phyloP scores from a whole-genome alignment of 2,113 vertebrate species.

The Neolamprologus toae region DNA sequence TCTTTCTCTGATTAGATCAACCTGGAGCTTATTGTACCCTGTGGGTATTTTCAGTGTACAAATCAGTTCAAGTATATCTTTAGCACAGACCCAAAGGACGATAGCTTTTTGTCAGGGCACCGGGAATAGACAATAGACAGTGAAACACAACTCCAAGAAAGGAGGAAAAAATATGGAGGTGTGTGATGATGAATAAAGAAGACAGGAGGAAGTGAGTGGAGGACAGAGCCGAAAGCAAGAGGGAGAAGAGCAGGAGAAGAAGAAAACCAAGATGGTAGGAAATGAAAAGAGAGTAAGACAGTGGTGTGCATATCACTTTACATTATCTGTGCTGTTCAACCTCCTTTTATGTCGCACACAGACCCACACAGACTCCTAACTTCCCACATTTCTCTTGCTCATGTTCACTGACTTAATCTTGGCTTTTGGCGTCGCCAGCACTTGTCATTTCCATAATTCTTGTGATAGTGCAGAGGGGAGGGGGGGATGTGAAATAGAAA shows the following conservation, averaged over 20 bases:
- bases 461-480: background rate
- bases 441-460: conserved; percentile 29
- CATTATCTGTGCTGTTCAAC: background rate
- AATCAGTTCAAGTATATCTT: background rate
- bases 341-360: background rate
- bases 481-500: background rate
- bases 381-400: background rate
- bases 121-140: background rate
- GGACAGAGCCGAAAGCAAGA: background rate
- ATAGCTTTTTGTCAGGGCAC: background rate
- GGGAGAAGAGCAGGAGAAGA: background rate
- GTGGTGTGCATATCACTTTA: background rate
- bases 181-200: background rate
- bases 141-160: background rate
- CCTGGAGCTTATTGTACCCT: background rate
- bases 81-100: background rate
- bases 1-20: background rate
- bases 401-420: background rate
- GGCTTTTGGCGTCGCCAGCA: background rate
- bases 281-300: background rate
- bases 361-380: background rate
- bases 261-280: background rate
- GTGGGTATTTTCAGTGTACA: background rate
- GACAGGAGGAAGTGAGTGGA: background rate
- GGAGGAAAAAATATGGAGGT: background rate